Percentiles rank a stretch among this genome's conserved stretches.
Evolutionary conservation across 2,113 vertebrate genomes (phyloP).

Genomic region (Paradisaea rubra): DNA sequence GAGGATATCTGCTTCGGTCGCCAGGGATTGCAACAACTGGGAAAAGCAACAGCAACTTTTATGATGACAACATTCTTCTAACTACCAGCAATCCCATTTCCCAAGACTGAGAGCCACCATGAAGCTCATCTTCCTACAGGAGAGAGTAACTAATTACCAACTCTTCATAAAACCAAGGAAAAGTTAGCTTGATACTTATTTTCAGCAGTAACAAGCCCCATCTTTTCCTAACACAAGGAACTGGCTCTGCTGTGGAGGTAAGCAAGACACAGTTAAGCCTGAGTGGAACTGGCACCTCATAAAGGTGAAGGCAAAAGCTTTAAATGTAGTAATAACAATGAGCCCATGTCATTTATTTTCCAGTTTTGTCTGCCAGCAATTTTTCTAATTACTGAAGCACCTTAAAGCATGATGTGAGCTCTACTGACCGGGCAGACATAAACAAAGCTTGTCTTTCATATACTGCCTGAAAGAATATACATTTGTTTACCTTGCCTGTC

Average conservation of each 20-base stretch:
- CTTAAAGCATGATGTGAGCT: neutral
- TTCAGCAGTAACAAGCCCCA: neutral
- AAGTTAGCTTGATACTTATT: neutral
- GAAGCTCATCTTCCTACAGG: neutral
- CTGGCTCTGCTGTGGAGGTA: neutral
- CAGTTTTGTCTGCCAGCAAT: neutral
- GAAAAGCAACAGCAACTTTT: neutral
- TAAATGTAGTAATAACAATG: neutral
- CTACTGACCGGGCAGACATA: neutral
- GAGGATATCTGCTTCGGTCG: neutral
- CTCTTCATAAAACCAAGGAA: neutral
- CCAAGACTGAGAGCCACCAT: neutral
- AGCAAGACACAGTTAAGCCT: neutral
- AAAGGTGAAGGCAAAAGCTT: neutral
- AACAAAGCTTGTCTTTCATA: constrained; percentile 20
- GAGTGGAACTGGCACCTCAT: neutral
- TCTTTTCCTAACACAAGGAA: neutral
- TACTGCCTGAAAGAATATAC: neutral
- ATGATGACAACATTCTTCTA: neutral
- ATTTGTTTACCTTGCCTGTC: constrained; percentile 6
- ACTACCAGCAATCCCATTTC: neutral
- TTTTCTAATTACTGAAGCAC: constrained; percentile 32
- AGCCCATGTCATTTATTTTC: neutral
- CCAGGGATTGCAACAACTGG: neutral
- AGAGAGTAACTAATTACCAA: neutral